These are phyloP conservation scores for Cyphomyrmex costatus DNA, from an alignment of 1,140 invertebrate genomes.

Conservation along the genomic window DNA sequence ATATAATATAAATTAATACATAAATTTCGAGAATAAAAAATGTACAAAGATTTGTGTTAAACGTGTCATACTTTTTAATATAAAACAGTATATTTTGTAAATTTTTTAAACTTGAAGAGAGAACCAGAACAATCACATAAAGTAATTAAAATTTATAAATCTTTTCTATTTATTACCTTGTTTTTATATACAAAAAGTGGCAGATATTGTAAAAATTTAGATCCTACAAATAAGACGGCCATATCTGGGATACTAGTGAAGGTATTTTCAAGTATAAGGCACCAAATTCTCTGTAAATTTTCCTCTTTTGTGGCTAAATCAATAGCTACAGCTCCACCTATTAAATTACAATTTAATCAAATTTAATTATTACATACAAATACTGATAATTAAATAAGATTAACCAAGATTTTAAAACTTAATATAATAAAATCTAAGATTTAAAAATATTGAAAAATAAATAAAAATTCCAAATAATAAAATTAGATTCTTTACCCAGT, in stretches of 20 bases:
- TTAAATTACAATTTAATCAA: slow-evolving; percentile 47
- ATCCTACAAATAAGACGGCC: slow-evolving; percentile 92
- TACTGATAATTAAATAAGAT: background rate
- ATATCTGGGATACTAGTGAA: slow-evolving; percentile 98
- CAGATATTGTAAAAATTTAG: slow-evolving; percentile 90
- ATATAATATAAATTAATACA: slow-evolving; percentile 10
- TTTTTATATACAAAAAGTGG: slow-evolving; percentile 94
- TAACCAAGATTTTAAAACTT: background rate
- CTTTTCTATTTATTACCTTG: slow-evolving; percentile 88
- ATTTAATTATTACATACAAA: background rate
- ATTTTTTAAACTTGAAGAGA: background rate
- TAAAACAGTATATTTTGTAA: background rate
- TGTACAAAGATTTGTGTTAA: background rate
- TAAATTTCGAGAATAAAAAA: background rate
- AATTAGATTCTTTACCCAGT: slow-evolving; percentile 88
- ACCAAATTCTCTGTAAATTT: slow-evolving; percentile 92
- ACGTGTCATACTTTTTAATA: background rate
- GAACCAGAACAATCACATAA: background rate
- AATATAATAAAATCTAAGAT: background rate
- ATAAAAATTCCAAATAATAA: background rate
- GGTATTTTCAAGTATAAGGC: slow-evolving; percentile 96
- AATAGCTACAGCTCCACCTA: slow-evolving; percentile 95
- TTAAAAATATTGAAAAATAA: background rate
- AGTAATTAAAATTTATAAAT: slow-evolving; percentile 24
- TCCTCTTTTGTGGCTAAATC: slow-evolving; percentile 92